Evolutionary conservation across 2,797 vertebrate species (phyloP), one percentile per base, ranked within the genome.

Genomic region (Eleutherodactylus coqui): DNA sequence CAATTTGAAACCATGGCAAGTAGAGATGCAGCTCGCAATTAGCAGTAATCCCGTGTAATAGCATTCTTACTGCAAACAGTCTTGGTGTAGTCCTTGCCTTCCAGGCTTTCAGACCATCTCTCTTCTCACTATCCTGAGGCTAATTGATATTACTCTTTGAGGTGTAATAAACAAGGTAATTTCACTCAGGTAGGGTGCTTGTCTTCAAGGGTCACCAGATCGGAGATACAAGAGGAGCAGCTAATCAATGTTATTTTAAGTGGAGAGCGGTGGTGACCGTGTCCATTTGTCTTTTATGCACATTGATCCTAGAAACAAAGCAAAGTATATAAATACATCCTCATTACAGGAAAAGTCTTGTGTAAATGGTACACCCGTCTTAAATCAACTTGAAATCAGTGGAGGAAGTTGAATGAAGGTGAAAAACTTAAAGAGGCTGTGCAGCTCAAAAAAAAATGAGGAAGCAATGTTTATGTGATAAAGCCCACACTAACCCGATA

Each of bases 161-260:
- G 45, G 51, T 69, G 43, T 14, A 69, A n/a, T 47, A 81, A 81
- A 81, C 79, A 51, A 36, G 79, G 79, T 64, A n/a, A 81, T 81
- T 69, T 51, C 41, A 69, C 69, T 69, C 32, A 81, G 43, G 79
- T 81, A 69, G 51, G 43, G 19, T 51, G 79, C 36, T 81, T 64
- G 27, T 67, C 27, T 51, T 14, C 32, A 34, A 7, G 79, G 79
- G 62, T 69, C 62, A 81, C 41, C 14, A 51, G 17, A 81, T 69
- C 51, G 47, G 36, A 38, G 79, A 81, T 81, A 32, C 62, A 36
- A 64, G 79, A 45, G 32, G 17, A 80, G 60, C 62, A 69, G 38
- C 43, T n/a, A 69, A 81, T 81, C 79, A 69, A 81, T 47, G 73
- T 81, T 69, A 81, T 81, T 81, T n/a, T 67, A 69, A 32, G 27